phyloP scores from a whole-genome alignment of 1,140 invertebrate genomes.

The Aplysia californica region DNA sequence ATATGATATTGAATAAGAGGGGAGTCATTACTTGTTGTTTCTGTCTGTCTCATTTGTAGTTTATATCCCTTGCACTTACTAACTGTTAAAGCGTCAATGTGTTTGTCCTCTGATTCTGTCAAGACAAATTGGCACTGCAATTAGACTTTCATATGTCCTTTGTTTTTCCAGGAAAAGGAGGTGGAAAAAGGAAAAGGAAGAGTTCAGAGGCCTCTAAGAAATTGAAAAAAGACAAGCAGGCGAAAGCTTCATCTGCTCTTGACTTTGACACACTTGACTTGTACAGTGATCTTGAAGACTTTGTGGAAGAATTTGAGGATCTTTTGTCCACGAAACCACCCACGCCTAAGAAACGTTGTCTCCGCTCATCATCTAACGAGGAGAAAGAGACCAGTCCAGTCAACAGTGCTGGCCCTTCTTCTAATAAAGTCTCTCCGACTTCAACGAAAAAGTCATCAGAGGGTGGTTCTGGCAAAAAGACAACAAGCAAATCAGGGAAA shows the following conservation, averaged over 20 bases:
- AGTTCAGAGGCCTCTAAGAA: conserved; percentile 10
- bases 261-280: neutral
- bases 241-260: neutral
- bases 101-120: no score
- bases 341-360: conserved; percentile 21
- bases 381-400: neutral
- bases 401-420: conserved; percentile 2
- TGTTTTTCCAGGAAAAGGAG: neutral
- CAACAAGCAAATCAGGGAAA: conserved; percentile 14
- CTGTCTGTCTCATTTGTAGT: no score
- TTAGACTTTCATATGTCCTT: conserved; percentile 10
- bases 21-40: neutral
- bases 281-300: conserved; percentile 9
- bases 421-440: neutral
- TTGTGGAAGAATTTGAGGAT: conserved; percentile 8
- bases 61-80: no score
- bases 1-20: neutral
- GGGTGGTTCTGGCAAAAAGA: neutral
- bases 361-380: conserved; percentile 24
- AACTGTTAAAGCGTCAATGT: no score
- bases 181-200: conserved; percentile 10
- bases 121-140: no score
- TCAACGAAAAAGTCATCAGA: neutral
- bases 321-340: conserved; percentile 1
- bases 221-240: conserved; percentile 1